phyloP scores from a whole-genome alignment of 2,797 vertebrate genomes.

The Lates japonicus region DNA sequence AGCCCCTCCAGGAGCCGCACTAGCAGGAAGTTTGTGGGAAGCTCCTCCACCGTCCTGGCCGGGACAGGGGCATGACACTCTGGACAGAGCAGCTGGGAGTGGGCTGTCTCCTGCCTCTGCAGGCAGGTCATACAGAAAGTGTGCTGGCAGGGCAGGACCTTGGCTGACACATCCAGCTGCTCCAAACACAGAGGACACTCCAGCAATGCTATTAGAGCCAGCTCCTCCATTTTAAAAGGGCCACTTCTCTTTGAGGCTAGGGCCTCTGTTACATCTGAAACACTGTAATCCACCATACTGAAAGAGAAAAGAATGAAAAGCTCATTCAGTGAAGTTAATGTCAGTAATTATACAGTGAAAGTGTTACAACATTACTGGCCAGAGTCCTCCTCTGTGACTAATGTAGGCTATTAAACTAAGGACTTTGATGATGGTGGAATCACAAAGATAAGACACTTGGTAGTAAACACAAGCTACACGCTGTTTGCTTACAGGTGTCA shows the following conservation, averaged over 20 bases:
- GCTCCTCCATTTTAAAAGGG: constrained; percentile 88
- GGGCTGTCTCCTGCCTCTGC: constrained; percentile 86
- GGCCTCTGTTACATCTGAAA: constrained; percentile 61
- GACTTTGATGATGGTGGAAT: neutral
- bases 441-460: neutral
- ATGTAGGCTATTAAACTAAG: neutral
- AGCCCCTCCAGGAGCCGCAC: constrained; percentile 90
- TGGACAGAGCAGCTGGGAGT: constrained; percentile 90
- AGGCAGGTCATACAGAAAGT: constrained; percentile 94
- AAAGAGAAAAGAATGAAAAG: constrained; percentile 2
- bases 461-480: constrained; percentile 1
- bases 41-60: constrained; percentile 88
- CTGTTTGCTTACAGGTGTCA: constrained; percentile 63
- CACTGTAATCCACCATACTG: constrained; percentile 72
- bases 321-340: neutral
- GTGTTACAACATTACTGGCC: neutral
- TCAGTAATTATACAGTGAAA: neutral
- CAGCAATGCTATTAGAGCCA: constrained; percentile 88
- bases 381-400: neutral
- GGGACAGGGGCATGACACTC: constrained; percentile 89
- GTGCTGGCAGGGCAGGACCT: constrained; percentile 96
- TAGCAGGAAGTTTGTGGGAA: constrained; percentile 91
- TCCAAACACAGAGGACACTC: constrained; percentile 94
- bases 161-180: constrained; percentile 90
- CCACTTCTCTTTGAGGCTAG: constrained; percentile 29